These are phyloP conservation scores for Meloidogyne exigua DNA, from an alignment of 1,140 invertebrate genomes.

Conservation along the genomic window DNA sequence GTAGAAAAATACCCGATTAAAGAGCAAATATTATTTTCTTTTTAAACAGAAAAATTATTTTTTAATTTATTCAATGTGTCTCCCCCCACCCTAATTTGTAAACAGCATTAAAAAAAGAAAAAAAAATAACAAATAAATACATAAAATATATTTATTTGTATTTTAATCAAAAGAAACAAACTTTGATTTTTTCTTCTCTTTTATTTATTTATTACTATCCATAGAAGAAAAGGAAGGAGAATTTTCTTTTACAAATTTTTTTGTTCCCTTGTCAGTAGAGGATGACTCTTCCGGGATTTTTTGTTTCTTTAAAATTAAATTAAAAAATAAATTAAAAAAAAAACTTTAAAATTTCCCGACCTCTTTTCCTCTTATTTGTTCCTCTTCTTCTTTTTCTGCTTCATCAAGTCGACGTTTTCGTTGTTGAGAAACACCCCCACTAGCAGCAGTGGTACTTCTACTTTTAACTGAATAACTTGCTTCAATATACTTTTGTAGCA, in stretches of 20 bases:
- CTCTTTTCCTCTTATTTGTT: background rate
- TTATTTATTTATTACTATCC: background rate
- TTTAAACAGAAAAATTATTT: too few relatives aligned
- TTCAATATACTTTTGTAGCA: conserved; percentile 18
- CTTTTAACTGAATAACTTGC: background rate
- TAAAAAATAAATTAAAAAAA: background rate
- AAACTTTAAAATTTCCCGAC: background rate
- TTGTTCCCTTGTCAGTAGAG: background rate
- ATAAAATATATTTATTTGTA: too few relatives aligned
- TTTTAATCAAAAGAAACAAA: background rate
- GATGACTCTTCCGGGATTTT: background rate
- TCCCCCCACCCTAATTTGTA: too few relatives aligned
- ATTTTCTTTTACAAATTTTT: background rate
- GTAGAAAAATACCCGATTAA: too few relatives aligned
- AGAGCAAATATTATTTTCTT: too few relatives aligned
- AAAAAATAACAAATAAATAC: too few relatives aligned
- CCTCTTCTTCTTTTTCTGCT: background rate
- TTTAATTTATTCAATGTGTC: too few relatives aligned
- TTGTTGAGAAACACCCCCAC: background rate
- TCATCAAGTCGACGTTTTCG: conserved; percentile 15
- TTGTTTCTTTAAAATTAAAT: background rate
- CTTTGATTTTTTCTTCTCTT: background rate
- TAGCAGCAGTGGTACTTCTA: conserved; percentile 4
- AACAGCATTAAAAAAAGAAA: too few relatives aligned
- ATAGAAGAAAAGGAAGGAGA: background rate